Evolutionary conservation across 2,888 invertebrate genomes (phyloP).

Genomic region (Drosophila seclusa): DNA sequence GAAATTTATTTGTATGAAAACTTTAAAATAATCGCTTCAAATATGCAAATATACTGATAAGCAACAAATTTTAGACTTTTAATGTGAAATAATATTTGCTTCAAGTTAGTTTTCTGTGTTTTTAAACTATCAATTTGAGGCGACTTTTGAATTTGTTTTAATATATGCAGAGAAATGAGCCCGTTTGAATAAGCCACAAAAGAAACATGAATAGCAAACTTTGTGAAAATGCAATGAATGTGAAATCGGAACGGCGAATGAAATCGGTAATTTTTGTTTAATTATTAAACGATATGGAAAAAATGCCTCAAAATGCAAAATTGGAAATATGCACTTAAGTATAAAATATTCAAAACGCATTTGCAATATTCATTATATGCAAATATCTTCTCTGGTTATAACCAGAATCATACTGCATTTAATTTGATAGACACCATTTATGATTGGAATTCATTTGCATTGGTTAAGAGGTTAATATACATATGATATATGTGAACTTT

Average conservation of each 20-base stretch:
- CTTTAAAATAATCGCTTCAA: not conserved
- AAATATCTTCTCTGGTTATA: not conserved
- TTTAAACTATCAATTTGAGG: not conserved
- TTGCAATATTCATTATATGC: not conserved
- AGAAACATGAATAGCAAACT: not conserved
- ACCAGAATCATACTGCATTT: not conserved
- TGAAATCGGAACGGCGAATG: not conserved
- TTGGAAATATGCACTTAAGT: not conserved
- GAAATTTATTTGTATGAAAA: not conserved
- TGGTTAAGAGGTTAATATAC: not conserved
- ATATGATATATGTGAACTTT: not conserved
- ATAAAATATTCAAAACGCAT: not conserved
- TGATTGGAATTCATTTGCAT: not conserved
- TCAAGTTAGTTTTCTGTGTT: not conserved
- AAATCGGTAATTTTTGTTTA: not conserved
- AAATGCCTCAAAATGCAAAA: not conserved
- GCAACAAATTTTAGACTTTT: not conserved
- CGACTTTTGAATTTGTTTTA: not conserved
- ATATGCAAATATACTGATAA: not conserved
- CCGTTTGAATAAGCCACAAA: not conserved
- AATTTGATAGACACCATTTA: not conserved
- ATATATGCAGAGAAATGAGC: not conserved
- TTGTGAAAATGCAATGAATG: not conserved
- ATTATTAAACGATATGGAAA: not conserved
- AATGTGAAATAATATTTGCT: not conserved